Base-by-base conservation (phyloP, 1,140 invertebrate species). In the Zaprionus capensis region DNA sequence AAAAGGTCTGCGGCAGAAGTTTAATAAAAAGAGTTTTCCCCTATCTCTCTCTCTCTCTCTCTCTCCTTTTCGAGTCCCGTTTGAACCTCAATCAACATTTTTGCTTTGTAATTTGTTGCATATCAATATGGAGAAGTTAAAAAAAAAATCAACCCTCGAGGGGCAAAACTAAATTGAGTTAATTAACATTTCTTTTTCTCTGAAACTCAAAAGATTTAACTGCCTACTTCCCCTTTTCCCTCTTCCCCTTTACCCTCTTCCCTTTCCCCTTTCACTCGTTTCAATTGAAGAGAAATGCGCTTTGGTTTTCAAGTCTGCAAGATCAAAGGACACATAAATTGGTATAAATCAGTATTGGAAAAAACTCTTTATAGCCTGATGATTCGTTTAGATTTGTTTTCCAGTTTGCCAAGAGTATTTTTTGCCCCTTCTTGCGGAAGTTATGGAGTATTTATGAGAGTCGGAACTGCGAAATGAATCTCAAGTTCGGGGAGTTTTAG, bases 71-170 rank as follows among this genome's bases (percentile, higher is more conserved):
- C 22, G 46, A 51, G 4, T 12, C 17, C 38, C 38, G 38, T 49
- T 20, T 20, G 46, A 51, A 51, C 46, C 20, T 22, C 20, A 51
- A 51, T 51, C 46, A 24, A 14, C 22, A 51, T 17, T 51, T 22
- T 51, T 51, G 46, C 46, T 51, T 51, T 51, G 20, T 51, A 51
- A 51, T 51, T 51, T 51, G 46, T 51, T 51, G 46, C 46, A 51
- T 51, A 51, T 51, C 46, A 51, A 51, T 51, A 51, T 51, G 17
- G 46, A 14, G 20, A 24, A 51, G 46, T 51, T 49, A 20, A 20
- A 24, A 17, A 44, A 15, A n/a, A 41, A 46, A 20, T 17, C 46
- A 51, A 51, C 46, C 46, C 46, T 51, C 20, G 20, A 51, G 46
- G 46, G 20, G 46, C 12, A 20, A 34, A 34, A 22, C 46, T 51